Conservation (phyloP, 2,113 vertebrate genomes). For the Gulo gulo region DNA sequence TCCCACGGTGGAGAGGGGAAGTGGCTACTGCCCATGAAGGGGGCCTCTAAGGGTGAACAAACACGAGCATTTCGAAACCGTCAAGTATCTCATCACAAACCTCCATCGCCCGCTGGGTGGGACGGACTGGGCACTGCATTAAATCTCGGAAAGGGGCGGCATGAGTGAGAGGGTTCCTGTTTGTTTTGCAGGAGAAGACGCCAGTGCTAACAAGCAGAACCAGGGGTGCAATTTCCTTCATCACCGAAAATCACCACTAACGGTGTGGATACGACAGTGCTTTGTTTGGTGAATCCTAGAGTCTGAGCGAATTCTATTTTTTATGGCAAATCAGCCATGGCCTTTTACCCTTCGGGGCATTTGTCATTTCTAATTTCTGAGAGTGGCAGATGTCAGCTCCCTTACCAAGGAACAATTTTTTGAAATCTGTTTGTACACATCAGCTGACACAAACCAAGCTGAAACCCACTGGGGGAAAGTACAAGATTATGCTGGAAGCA, state of each 20-base stretch:
- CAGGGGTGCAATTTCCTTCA: background rate
- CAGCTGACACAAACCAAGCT: conserved; percentile 49
- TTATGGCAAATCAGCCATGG: conserved; percentile 24
- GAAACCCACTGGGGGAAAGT: conserved; percentile 12
- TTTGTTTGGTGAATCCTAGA: background rate
- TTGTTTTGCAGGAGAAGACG: background rate
- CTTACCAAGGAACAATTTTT: conserved; percentile 49
- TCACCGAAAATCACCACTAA: conserved; percentile 10
- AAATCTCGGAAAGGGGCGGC: background rate
- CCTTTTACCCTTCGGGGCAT: conserved; percentile 53
- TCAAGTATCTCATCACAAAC: background rate
- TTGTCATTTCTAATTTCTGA: conserved; percentile 65
- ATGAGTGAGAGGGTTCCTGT: background rate
- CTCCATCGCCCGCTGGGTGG: background rate
- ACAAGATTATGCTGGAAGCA: conserved; percentile 2
- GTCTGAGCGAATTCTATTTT: conserved; percentile 10
- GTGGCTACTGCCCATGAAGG: background rate
- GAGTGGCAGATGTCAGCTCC: conserved; percentile 73
- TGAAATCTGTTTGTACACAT: conserved; percentile 67
- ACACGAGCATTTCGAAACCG: background rate
- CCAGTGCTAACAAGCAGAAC: background rate
- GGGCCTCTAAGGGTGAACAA: background rate
- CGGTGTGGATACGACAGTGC: background rate
- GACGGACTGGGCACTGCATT: background rate
- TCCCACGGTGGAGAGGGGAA: background rate